Percentiles rank a stretch among this genome's conserved stretches.
Evolutionary conservation across 2,888 invertebrate genomes (phyloP).

Genomic region (Lydus trimaculatus): DNA sequence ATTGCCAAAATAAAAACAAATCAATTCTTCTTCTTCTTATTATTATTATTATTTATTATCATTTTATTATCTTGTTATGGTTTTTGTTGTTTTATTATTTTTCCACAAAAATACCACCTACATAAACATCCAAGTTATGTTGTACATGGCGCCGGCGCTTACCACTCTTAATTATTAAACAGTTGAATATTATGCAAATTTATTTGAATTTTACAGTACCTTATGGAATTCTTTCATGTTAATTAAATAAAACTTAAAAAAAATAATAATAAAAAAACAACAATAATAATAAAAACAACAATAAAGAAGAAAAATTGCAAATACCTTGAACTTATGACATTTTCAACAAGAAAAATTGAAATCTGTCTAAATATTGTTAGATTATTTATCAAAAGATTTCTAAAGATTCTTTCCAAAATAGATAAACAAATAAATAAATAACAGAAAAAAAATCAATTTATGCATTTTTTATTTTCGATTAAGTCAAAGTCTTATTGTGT

Average conservation of each 20-base stretch:
- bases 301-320: background rate
- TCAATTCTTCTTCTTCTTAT: background rate
- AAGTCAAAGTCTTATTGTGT: background rate
- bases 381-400: background rate
- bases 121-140: background rate
- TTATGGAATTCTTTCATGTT: background rate
- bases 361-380: background rate
- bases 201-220: background rate
- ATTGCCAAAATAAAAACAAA: background rate
- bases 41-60: background rate
- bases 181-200: conserved; percentile 7
- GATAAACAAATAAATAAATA: too few relatives aligned
- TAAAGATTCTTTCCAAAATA: background rate
- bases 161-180: background rate
- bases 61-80: background rate
- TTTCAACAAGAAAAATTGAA: background rate
- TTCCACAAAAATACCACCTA: background rate
- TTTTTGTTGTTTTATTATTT: background rate
- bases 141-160: conserved; percentile 6
- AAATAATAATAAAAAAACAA: background rate
- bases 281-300: background rate
- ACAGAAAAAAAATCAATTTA: background rate
- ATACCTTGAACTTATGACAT: conserved; percentile 7
- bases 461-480: background rate
- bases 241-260: background rate